Evolutionary conservation across 2,113 vertebrate genomes (phyloP).

Genomic region (Sphaerodactylus townsendi): DNA sequence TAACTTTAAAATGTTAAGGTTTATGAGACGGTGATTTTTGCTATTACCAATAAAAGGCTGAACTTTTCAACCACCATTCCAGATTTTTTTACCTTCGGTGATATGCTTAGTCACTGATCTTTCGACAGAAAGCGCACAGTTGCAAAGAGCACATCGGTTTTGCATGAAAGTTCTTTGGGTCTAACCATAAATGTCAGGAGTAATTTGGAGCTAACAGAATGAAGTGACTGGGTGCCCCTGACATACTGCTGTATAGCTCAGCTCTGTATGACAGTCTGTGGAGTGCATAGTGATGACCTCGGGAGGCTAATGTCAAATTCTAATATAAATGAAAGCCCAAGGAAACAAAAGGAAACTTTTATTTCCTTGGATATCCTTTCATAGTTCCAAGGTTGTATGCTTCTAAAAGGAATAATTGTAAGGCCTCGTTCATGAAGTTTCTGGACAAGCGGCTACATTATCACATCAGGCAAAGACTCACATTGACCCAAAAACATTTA

Average conservation of each 20-base stretch:
- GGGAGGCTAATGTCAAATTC: constrained; percentile 21
- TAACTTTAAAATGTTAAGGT: neutral
- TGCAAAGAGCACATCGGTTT: constrained; percentile 17
- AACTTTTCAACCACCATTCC: constrained; percentile 10
- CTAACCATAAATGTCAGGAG: constrained; percentile 53
- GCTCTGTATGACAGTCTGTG: constrained; percentile 28
- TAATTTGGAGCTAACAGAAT: constrained; percentile 55
- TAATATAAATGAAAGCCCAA: neutral
- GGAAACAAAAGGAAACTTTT: neutral
- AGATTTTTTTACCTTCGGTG: neutral
- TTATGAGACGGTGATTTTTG: constrained; percentile 42
- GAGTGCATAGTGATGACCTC: constrained; percentile 36
- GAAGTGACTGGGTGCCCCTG: constrained; percentile 31
- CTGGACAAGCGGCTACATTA: neutral
- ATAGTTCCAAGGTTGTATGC: neutral
- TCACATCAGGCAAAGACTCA: neutral
- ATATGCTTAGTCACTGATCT: constrained; percentile 56
- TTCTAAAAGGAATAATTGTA: neutral
- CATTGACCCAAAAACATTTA: too few relatives aligned
- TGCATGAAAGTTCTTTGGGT: constrained; percentile 49
- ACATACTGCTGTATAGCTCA: constrained; percentile 45
- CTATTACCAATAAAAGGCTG: constrained; percentile 15
- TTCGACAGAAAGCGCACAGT: constrained; percentile 34
- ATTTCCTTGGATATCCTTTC: neutral
- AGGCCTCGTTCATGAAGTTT: neutral